These are phyloP conservation scores for Mesitornis unicolor DNA, from an alignment of 2,113 vertebrate genomes.

Conservation along the genomic window DNA sequence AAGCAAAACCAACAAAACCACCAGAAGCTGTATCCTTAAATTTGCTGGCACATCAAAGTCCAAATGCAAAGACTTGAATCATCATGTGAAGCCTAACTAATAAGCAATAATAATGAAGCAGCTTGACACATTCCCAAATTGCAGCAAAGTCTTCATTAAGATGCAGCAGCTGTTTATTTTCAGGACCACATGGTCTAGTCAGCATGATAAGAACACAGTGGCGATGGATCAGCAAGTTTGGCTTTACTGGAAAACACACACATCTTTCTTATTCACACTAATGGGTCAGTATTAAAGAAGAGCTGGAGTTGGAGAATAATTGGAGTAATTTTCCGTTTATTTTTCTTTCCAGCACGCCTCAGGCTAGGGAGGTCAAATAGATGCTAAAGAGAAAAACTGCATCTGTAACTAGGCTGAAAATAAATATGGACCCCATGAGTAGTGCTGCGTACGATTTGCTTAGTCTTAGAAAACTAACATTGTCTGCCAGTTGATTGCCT, in stretches of 20 bases:
- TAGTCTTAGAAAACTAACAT: constrained; percentile 9
- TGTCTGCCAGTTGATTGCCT: constrained; percentile 28
- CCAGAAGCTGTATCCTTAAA: background rate
- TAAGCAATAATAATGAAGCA: background rate
- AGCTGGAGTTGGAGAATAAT: constrained; percentile 35
- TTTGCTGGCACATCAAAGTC: background rate
- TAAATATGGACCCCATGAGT: constrained; percentile 1
- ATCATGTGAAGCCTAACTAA: background rate
- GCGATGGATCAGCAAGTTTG: constrained; percentile 28
- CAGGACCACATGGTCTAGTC: constrained; percentile 14
- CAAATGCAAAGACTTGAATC: background rate
- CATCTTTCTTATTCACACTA: background rate
- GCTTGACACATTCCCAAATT: background rate
- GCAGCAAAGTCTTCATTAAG: constrained; percentile 26
- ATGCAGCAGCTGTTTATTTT: constrained; percentile 35
- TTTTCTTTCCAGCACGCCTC: constrained; percentile 7
- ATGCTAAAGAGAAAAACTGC: constrained; percentile 1
- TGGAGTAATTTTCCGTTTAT: constrained; percentile 20
- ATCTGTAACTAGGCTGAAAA: constrained; percentile 37
- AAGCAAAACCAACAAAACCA: background rate
- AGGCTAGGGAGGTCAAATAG: constrained; percentile 16
- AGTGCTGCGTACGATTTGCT: constrained; percentile 21
- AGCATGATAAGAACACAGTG: background rate
- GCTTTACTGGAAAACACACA: background rate
- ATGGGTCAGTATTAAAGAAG: background rate